Evolutionary conservation across 35 echinoderm and acorn worm species (phyloP), one percentile per base, ranked within the genome.

Genomic region (Strongylocentrotus purpuratus): DNA sequence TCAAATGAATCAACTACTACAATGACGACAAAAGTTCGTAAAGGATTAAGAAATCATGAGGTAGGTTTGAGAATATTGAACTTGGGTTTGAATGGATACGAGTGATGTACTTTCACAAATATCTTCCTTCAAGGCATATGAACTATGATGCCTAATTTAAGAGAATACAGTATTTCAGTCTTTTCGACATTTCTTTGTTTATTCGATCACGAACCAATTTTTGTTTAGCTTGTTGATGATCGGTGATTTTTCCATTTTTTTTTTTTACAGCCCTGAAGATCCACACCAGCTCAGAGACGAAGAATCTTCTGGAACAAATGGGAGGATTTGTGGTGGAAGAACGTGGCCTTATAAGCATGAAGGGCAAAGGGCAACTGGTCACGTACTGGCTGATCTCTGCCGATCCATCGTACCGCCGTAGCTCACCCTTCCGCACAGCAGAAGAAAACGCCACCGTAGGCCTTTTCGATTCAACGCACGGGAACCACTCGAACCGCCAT

Each of bases 371-470:
- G 4, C 96, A 98, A 33, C 46, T 97, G 33, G 58, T 96, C 65
- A 99, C 98, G 2, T 99, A 97, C 93, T 99, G 98, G 98, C 55
- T 99, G 33, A 14, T 95, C 17, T 94, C 92, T n/a, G 97, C 97
- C 86, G 65, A 97, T 33, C 86, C 94, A 11, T 86, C 13, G 8
- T 98, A 98, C 59, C 86, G 95, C 17, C 93, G 97, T 33, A 92
- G 92, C 25, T 85, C 96, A 15, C 97, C 96, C 5, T 94, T 98
- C 48, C 45, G 91, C 10, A 93, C 91, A 31, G 91, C 91, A 20
- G 91, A 93, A 93, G 91, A 93, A 46, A 93, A 93, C 91, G 46
- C 20, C 17, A 93, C 91, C 17, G 48, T 93, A 0, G 91, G 91
- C 31, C 46, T 93, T 14, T 93, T 93, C 48, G 91, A 47, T 46